phyloP scores from a whole-genome alignment of 2,888 invertebrate species.

The Amphipoea oculea region DNA sequence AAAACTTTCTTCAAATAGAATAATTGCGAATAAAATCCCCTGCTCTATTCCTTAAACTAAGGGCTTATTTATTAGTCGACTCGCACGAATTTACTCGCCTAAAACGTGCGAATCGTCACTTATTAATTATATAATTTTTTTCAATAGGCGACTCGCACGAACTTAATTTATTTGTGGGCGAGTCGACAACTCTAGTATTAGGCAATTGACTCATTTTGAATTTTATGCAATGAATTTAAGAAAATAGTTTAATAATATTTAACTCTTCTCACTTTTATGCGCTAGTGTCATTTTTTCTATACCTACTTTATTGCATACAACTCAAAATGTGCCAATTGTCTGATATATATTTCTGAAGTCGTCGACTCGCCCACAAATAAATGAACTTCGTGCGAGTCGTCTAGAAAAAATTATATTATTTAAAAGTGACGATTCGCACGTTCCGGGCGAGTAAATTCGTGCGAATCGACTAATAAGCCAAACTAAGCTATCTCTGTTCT shows the following conservation, averaged over 20 bases:
- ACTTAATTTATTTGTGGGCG: not conserved
- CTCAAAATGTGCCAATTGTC: too few relatives aligned
- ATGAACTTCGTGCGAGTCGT: too few relatives aligned
- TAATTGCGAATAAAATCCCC: slow-evolving; percentile 13
- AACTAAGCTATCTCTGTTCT: slow-evolving; percentile 27
- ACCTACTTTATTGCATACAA: too few relatives aligned
- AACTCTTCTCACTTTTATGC: too few relatives aligned
- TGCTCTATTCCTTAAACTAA: slow-evolving; percentile 12
- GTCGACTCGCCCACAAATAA: too few relatives aligned
- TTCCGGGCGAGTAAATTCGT: not conserved
- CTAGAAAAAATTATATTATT: not conserved
- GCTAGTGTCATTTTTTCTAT: too few relatives aligned
- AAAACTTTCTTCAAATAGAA: slow-evolving; percentile 16
- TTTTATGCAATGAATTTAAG: not conserved
- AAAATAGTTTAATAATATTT: too few relatives aligned
- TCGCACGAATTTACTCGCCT: not conserved
- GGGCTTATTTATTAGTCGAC: not conserved
- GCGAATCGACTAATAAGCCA: not conserved
- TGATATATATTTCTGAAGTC: too few relatives aligned
- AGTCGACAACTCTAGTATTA: not conserved
- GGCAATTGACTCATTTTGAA: not conserved
- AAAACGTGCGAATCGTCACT: not conserved
- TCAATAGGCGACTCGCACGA: not conserved
- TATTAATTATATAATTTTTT: not conserved
- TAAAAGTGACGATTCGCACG: not conserved